Percentiles rank a stretch among this genome's conserved stretches.
phyloP scores from a whole-genome alignment of 2,888 invertebrate genomes.

The Cylloceria caligata region DNA sequence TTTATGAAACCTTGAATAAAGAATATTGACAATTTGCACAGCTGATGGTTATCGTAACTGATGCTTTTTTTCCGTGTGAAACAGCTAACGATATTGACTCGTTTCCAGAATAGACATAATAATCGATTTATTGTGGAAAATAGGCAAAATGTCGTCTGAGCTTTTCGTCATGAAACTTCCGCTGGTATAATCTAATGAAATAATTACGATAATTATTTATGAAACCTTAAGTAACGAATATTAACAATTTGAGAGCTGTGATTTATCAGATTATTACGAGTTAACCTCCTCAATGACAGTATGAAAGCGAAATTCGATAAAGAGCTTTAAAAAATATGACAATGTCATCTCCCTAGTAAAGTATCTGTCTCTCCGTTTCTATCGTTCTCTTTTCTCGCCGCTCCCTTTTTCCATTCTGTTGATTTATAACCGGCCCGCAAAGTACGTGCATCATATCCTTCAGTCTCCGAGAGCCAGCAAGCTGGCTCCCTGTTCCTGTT shows the following conservation, averaged over 20 bases:
- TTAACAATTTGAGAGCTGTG: not conserved
- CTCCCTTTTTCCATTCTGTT: slow-evolving; percentile 58
- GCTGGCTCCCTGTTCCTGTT: slow-evolving; percentile 32
- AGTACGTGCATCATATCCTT: slow-evolving; percentile 62
- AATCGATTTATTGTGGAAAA: too few relatives aligned
- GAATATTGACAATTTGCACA: not conserved
- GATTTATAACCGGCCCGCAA: slow-evolving; percentile 64
- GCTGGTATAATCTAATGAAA: not conserved
- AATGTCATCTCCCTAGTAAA: slow-evolving; percentile 27
- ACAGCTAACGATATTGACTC: too few relatives aligned
- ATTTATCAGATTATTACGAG: not conserved
- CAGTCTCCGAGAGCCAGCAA: slow-evolving; percentile 45
- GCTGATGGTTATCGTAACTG: too few relatives aligned
- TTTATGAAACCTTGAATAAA: not conserved
- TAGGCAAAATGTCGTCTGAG: not conserved
- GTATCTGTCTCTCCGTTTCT: slow-evolving; percentile 15
- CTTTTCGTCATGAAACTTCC: not conserved
- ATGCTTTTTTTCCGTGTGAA: too few relatives aligned
- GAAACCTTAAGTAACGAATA: not conserved
- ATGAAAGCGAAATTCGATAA: not conserved
- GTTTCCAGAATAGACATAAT: too few relatives aligned
- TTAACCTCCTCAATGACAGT: not conserved
- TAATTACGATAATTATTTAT: not conserved
- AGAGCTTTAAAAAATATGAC: slow-evolving; percentile 3
- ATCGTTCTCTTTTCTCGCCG: slow-evolving; percentile 38